Conservation (phyloP, 2,888 invertebrate species). For the Morinoia aosen region DNA sequence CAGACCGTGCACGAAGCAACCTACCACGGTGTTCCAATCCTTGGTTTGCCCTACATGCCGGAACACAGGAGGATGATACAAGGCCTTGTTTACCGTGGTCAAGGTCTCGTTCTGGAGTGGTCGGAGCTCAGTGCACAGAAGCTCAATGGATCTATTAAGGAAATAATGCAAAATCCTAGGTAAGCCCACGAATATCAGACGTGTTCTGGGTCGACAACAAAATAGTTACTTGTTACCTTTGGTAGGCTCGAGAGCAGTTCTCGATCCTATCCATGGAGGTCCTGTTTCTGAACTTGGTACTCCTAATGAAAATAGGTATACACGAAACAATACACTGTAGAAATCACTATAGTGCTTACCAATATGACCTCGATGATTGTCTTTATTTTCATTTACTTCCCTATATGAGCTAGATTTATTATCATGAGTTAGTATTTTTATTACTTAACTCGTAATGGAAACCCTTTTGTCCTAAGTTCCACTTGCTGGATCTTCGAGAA, state of each 20-base stretch:
- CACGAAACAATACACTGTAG: not conserved
- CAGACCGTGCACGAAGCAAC: slow-evolving; percentile 67
- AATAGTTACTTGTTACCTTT: not conserved
- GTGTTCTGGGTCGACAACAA: not conserved
- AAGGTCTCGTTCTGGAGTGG: slow-evolving; percentile 59
- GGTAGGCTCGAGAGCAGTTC: no score
- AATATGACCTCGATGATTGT: no score
- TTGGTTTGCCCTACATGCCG: slow-evolving; percentile 59
- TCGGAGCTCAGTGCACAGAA: slow-evolving; percentile 52
- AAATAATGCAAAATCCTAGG: slow-evolving; percentile 53
- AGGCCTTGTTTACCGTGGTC: slow-evolving; percentile 49
- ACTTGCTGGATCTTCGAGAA: no score
- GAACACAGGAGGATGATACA: slow-evolving; percentile 59
- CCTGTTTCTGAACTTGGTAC: no score
- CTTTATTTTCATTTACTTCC: no score
- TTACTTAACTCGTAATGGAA: no score
- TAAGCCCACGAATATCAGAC: not conserved
- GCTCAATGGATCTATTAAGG: slow-evolving; percentile 34
- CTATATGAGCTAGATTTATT: no score
- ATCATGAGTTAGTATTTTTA: no score
- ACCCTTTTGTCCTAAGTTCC: no score
- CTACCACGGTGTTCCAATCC: slow-evolving; percentile 65
- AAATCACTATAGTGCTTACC: not conserved
- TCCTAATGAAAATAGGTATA: no score
- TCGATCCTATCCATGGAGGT: no score